A percentile compares a stretch with the other conserved stretches of the same genome.
Evolutionary conservation across 2,888 invertebrate species (phyloP).

Genomic region (Cosmopolites sordidus): DNA sequence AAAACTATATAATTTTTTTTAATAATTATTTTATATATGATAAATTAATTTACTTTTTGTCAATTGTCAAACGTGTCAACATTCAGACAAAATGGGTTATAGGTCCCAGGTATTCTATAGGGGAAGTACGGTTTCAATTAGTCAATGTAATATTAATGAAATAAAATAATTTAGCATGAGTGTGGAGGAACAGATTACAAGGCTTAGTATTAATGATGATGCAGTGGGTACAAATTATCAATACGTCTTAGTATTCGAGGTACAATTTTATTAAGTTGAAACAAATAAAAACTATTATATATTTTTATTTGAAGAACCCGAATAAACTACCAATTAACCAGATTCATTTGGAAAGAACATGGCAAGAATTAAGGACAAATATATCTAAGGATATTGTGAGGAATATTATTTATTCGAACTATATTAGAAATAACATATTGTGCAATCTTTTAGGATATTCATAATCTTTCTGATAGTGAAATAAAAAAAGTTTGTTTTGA

Average conservation of each 20-base stretch:
- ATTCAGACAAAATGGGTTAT: too few species aligned
- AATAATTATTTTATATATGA: too few species aligned
- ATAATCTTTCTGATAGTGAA: slow-evolving; percentile 28
- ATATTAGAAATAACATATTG: slow-evolving; percentile 9
- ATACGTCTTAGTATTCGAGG: slow-evolving; percentile 35
- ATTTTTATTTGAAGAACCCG: slow-evolving; percentile 52
- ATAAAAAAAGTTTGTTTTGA: slow-evolving; percentile 33
- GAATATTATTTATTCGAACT: not conserved
- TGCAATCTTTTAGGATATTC: slow-evolving; percentile 34
- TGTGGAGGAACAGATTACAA: slow-evolving; percentile 14
- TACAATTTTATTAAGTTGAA: slow-evolving; percentile 12
- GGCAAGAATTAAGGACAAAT: slow-evolving; percentile 33
- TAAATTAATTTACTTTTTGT: too few species aligned
- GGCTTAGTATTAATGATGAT: slow-evolving; percentile 22
- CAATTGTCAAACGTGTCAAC: too few species aligned
- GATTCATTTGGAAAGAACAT: slow-evolving; percentile 40
- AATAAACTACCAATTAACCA: slow-evolving; percentile 55
- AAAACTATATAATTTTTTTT: too few species aligned
- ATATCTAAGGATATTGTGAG: slow-evolving; percentile 33
- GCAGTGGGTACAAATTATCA: slow-evolving; percentile 26
- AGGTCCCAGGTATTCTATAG: too few species aligned
- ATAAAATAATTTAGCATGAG: slow-evolving; percentile 8
- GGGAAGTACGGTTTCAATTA: too few species aligned
- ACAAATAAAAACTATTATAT: not conserved
- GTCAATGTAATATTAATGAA: too few species aligned